phyloP scores from a whole-genome alignment of 1,140 invertebrate species.

The Megalonaias nervosa region DNA sequence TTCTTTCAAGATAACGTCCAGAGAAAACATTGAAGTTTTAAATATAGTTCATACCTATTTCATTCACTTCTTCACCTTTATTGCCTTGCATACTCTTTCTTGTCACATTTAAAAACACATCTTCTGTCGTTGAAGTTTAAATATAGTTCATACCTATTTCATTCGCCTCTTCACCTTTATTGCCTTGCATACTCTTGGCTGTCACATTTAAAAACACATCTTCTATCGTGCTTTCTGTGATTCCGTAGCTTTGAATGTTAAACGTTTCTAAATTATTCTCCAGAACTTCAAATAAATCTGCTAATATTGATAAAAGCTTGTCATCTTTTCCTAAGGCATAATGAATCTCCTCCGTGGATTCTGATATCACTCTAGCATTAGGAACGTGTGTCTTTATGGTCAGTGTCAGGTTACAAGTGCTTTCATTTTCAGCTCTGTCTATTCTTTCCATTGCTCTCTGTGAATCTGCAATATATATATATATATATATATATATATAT shows the following conservation, averaged over 20 bases:
- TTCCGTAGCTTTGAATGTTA: slow-evolving; percentile 81
- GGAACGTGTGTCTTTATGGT: slow-evolving; percentile 7
- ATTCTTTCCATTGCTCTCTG: too few relatives aligned
- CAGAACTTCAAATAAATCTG: slow-evolving; percentile 64
- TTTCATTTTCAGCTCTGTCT: too few relatives aligned
- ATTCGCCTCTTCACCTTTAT: too few relatives aligned
- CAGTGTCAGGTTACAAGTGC: too few relatives aligned
- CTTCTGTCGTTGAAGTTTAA: slow-evolving; percentile 78
- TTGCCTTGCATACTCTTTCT: background rate
- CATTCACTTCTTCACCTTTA: too few relatives aligned
- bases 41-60: too few relatives aligned
- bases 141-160: too few relatives aligned
- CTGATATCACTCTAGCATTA: slow-evolving; percentile 30
- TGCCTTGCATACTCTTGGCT: background rate
- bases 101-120: slow-evolving; percentile 79
- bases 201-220: slow-evolving; percentile 80
- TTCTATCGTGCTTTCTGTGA: slow-evolving; percentile 85
- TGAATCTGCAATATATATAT: too few relatives aligned
- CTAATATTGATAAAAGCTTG: background rate
- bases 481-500: too few relatives aligned
- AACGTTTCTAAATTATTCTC: slow-evolving; percentile 76
- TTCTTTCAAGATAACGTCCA: too few relatives aligned
- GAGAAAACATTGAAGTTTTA: too few relatives aligned
- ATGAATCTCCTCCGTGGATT: slow-evolving; percentile 44
- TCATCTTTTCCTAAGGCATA: slow-evolving; percentile 73